Base-by-base conservation (phyloP, 1,140 invertebrate species). In the Pseudomyrmex cubaensis region DNA sequence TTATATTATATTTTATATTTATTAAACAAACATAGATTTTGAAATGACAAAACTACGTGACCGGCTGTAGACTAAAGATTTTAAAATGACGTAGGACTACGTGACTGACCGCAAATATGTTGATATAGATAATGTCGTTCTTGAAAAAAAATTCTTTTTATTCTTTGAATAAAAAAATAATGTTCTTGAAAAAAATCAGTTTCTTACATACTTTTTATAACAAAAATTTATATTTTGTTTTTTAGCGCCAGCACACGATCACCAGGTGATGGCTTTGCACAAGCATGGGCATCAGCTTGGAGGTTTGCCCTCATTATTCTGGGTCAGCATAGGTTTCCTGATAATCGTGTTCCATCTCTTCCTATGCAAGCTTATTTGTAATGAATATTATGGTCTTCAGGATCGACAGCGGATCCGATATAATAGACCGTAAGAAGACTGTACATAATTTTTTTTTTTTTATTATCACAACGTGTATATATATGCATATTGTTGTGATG, bases 311-410 rank as follows among this genome's bases (percentile, higher is more conserved):
- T 97, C 97, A 0, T 94, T 99, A 54, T 99, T 99, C 94, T 99
- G 98, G 98, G 96, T 98, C 0, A 97, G 97, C 17, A 97, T 99
- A 86, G 97, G 97, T 90, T 96, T 98, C 91, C 95, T 99, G 77
- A 98, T 99, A 86, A 95, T 98, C 84, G 95, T 99, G 85, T 99
- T 99, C 94, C 98, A 99, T 95, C 94, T 99, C 84, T 99, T 99
- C 95, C 95, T 99, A 9, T 98, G 97, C 94, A 98, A 98, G 94
- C 95, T 99, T 72, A 98, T 99, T 85, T 97, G 98, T 93, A 98
- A 98, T 89, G 98, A 99, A 92, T 98, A 98, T 93, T 97, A 97
- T 92, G 96, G 96, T 84, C 95, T 95, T 73, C 96, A 95, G 86
- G 96, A 96, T 91, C 96, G 96, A 90, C 95, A 95, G 84, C 94